Percentiles rank a stretch among this genome's conserved stretches.
These are phyloP conservation scores for Euthynnus affinis DNA, from an alignment of 2,797 vertebrate species.

Conservation along the genomic window DNA sequence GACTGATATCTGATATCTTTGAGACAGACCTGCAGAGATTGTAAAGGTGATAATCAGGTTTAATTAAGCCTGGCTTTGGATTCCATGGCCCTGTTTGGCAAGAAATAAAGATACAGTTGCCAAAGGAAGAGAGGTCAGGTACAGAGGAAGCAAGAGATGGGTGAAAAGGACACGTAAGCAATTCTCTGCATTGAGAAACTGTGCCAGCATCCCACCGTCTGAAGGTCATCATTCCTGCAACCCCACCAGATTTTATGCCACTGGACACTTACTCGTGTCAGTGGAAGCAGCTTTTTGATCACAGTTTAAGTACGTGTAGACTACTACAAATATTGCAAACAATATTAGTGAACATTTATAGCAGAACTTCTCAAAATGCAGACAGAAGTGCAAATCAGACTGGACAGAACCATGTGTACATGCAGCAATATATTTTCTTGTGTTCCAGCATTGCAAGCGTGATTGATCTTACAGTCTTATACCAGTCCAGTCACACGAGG, in stretches of 20 bases:
- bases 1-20: not conserved
- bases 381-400: no score
- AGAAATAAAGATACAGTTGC: slow-evolving; percentile 22
- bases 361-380: no score
- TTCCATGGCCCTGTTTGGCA: slow-evolving; percentile 26
- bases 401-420: no score
- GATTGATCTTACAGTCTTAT: no score
- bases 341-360: not conserved
- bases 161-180: slow-evolving; percentile 21
- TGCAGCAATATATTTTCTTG: no score
- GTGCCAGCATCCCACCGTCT: slow-evolving; percentile 16
- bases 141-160: slow-evolving; percentile 25
- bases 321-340: not conserved
- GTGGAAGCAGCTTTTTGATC: not conserved
- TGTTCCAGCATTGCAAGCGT: no score
- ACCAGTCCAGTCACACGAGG: no score
- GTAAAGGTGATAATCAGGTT: slow-evolving; percentile 55
- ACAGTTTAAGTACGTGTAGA: not conserved
- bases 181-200: slow-evolving; percentile 22
- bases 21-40: slow-evolving; percentile 11
- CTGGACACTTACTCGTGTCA: not conserved
- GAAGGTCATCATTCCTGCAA: slow-evolving; percentile 53
- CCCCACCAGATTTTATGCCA: slow-evolving; percentile 43
- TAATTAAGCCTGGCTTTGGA: slow-evolving; percentile 37
- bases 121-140: slow-evolving; percentile 40